phyloP scores from a whole-genome alignment of 2,797 vertebrate species.

The Fratercula arctica region DNA sequence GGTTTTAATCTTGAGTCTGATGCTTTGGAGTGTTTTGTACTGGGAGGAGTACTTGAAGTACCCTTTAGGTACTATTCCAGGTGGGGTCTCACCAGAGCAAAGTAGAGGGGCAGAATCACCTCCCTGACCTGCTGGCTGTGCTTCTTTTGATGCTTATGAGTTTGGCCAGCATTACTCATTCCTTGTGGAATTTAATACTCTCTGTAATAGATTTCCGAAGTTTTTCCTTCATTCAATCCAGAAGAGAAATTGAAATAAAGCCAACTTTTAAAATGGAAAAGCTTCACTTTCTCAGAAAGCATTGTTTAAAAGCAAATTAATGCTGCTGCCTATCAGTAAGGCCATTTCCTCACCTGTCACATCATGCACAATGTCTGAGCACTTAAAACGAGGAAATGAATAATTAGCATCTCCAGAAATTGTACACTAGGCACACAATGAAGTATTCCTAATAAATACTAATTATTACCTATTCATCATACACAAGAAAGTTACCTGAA shows the following conservation, averaged over 20 bases:
- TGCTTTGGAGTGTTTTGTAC: neutral
- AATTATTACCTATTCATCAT: neutral
- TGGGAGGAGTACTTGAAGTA: neutral
- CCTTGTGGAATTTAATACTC: neutral
- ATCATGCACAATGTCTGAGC: neutral
- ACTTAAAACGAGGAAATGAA: neutral
- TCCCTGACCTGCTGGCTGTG: neutral
- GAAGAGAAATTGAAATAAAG: neutral
- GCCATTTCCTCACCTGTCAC: neutral
- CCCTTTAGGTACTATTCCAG: neutral
- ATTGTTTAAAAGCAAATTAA: neutral
- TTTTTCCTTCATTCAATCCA: neutral
- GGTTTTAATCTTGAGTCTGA: neutral
- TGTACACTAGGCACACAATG: neutral
- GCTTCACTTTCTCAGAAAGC: neutral
- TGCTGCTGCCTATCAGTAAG: neutral
- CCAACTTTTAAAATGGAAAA: neutral
- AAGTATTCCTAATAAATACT: neutral
- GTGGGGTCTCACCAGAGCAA: too few relatives aligned
- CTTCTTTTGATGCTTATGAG: neutral
- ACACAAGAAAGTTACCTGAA: neutral
- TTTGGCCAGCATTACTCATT: neutral
- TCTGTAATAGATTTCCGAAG: fast-evolving
- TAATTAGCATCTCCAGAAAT: neutral
- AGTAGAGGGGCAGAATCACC: neutral